These are phyloP conservation scores for Embidobia sp. DNA, from an alignment of 2,888 invertebrate species.

Conservation along the genomic window DNA sequence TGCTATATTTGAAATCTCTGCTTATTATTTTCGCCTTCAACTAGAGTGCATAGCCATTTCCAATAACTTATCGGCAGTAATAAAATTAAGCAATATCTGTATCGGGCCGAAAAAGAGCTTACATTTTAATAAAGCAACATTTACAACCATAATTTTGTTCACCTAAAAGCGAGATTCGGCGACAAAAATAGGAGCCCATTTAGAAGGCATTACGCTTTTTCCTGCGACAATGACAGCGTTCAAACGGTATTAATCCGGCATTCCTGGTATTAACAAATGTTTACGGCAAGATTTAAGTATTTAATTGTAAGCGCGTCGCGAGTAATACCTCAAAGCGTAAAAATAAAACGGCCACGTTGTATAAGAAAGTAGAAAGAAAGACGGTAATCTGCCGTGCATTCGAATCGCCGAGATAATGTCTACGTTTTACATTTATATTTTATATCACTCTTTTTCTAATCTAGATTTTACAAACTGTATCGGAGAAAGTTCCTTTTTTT, in stretches of 20 bases:
- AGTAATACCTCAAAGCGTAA: background rate
- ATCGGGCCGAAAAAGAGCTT: slow-evolving; percentile 7
- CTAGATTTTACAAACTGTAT: too few species aligned
- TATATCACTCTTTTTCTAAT: too few species aligned
- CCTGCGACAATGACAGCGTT: slow-evolving; percentile 31
- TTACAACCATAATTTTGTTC: slow-evolving; percentile 41
- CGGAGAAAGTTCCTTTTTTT: too few species aligned
- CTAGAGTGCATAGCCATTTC: too few species aligned
- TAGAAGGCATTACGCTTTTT: slow-evolving; percentile 24
- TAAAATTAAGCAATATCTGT: slow-evolving; percentile 17
- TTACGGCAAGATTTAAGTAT: slow-evolving; percentile 28
- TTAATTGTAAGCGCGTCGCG: slow-evolving; percentile 21
- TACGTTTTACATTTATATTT: too few species aligned
- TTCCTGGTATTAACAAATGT: slow-evolving; percentile 26
- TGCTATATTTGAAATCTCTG: too few species aligned
- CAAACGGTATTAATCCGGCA: slow-evolving; percentile 29
- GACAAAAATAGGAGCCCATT: slow-evolving; percentile 32
- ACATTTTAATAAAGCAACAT: slow-evolving; percentile 38
- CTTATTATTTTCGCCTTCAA: too few species aligned
- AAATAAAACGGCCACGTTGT: slow-evolving; percentile 11
- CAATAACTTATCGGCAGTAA: too few species aligned
- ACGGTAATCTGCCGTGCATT: too few species aligned
- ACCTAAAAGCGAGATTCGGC: slow-evolving; percentile 5
- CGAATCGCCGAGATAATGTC: too few species aligned
- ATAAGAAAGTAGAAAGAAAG: too few species aligned